Percentiles rank a stretch among this genome's conserved stretches.
Conservation (phyloP, 2,113 vertebrate genomes). For the Melanerpes aurifrons region DNA sequence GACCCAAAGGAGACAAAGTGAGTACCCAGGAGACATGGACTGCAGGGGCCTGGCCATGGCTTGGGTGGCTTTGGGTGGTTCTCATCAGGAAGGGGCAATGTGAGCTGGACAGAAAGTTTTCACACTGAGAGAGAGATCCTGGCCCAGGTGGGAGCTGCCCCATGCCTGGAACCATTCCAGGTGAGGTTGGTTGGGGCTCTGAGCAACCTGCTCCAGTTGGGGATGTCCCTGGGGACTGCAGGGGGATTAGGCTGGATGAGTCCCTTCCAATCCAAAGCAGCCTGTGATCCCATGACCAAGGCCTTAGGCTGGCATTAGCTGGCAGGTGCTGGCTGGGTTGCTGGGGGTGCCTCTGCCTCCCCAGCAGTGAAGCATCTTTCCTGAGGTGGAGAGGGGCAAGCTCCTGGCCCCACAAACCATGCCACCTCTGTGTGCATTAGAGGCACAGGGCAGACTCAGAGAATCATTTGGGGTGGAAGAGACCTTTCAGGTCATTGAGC, state of each 20-base stretch:
- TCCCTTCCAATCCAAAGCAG: not conserved
- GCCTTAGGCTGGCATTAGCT: no score
- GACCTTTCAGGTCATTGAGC: no score
- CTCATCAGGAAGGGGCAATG: not conserved
- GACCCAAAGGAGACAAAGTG: slow-evolving; percentile 89
- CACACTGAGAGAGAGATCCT: no score
- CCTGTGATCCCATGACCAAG: not conserved
- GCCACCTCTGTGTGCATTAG: rapidly evolving
- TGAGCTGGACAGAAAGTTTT: not conserved
- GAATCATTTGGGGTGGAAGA: no score
- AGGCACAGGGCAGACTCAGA: no score
- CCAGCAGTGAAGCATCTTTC: not conserved
- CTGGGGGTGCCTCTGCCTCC: not conserved
- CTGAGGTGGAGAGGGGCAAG: not conserved
- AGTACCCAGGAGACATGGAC: not conserved
- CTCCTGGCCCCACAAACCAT: rapidly evolving
- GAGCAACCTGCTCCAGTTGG: not conserved
- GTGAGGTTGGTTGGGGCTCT: not conserved
- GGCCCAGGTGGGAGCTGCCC: not conserved
- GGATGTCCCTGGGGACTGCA: not conserved
- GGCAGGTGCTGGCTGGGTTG: not conserved
- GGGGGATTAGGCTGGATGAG: not conserved
- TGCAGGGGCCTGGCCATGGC: not conserved
- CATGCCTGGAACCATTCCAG: not conserved
- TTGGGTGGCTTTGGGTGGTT: not conserved